Percentiles rank a stretch among this genome's conserved stretches.
phyloP scores from a whole-genome alignment of 2,113 vertebrate genomes.

The Tychaedon coryphoeus region DNA sequence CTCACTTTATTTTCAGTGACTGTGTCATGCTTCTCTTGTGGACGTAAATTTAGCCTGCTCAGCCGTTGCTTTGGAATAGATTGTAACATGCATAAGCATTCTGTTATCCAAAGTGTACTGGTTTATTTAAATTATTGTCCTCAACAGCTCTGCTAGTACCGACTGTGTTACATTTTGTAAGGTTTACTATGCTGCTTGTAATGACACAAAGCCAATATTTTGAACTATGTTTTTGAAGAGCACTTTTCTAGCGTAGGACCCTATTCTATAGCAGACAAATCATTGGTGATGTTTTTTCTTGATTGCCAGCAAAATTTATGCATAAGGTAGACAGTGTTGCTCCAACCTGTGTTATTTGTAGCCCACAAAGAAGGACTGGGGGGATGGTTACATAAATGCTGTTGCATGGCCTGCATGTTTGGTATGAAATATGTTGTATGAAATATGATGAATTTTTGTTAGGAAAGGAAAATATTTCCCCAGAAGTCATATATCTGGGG shows the following conservation, averaged over 20 bases:
- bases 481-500: neutral
- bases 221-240: conserved; percentile 19
- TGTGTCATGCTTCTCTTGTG: conserved; percentile 2
- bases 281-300: conserved; percentile 15
- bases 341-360: conserved; percentile 42
- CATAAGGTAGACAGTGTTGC: conserved; percentile 20
- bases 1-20: neutral
- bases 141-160: neutral
- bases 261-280: neutral
- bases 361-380: neutral
- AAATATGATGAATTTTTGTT: neutral
- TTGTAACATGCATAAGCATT: conserved; percentile 8
- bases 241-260: neutral
- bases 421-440: neutral
- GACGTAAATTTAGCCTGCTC: conserved; percentile 35
- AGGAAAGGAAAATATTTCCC: conserved; percentile 14
- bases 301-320: conserved; percentile 22
- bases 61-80: conserved; percentile 41
- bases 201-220: neutral
- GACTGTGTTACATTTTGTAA: conserved; percentile 18
- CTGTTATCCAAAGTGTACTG: neutral
- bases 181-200: neutral
- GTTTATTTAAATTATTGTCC: conserved; percentile 23
- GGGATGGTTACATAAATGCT: conserved; percentile 49
- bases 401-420: conserved; percentile 63